Evolutionary conservation across 2,797 vertebrate species (phyloP).

Genomic region (Cryptoprocta ferox): DNA sequence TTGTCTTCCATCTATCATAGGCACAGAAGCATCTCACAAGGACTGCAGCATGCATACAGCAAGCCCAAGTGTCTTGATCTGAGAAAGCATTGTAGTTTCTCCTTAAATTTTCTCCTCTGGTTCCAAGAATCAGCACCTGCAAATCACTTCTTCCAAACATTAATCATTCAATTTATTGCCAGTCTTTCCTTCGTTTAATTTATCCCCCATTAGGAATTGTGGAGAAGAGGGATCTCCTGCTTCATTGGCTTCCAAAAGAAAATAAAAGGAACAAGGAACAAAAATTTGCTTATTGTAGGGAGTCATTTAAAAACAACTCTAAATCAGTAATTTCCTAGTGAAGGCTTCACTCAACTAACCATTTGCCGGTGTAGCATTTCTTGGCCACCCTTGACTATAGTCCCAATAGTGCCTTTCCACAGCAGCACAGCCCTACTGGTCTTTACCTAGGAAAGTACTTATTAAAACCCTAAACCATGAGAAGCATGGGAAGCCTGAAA

Average conservation of each 20-base stretch:
- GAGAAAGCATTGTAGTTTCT: not conserved
- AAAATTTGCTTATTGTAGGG: not conserved
- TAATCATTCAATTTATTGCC: not conserved
- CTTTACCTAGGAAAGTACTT: not conserved
- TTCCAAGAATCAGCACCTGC: not conserved
- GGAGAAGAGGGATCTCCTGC: not conserved
- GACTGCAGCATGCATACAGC: not conserved
- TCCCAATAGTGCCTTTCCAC: not conserved
- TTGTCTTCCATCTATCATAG: not conserved
- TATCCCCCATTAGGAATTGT: not conserved
- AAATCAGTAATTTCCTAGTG: not conserved
- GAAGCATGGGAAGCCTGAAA: not conserved
- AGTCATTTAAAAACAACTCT: not conserved
- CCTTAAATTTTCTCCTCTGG: not conserved
- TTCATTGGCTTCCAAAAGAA: slow-evolving; percentile 36
- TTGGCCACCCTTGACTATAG: not conserved
- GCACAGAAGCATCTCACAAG: not conserved
- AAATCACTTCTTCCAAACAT: slow-evolving; percentile 10
- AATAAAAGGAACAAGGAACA: not conserved
- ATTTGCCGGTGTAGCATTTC: not conserved
- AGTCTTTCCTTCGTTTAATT: not conserved
- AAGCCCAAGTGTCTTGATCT: not conserved
- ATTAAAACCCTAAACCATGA: not conserved
- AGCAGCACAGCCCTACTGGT: not conserved
- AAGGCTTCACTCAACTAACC: not conserved